Conservation (phyloP, 1,140 invertebrate genomes). For the Dinoponera quadriceps region DNA sequence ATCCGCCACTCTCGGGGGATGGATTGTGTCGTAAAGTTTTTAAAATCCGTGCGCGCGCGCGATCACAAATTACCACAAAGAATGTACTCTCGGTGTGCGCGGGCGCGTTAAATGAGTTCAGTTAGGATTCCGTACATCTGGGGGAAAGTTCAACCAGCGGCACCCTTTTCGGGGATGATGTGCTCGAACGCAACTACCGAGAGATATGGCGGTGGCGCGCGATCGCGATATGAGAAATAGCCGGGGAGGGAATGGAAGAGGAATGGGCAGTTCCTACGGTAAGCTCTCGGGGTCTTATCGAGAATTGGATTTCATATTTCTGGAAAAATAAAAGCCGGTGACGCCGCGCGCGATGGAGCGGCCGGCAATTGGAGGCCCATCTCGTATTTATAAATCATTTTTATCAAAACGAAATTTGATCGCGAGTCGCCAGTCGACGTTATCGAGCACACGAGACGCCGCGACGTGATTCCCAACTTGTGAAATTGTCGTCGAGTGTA, state of each 20-base stretch:
- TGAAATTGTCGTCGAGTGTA: no score
- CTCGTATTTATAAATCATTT: slow-evolving; percentile 76
- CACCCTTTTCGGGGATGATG: slow-evolving; percentile 12
- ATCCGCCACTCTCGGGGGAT: neutral
- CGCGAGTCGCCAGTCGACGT: slow-evolving; percentile 20
- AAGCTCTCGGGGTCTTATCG: slow-evolving; percentile 59
- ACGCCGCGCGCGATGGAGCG: slow-evolving; percentile 6
- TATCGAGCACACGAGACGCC: neutral
- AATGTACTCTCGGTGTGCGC: neutral
- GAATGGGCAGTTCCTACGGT: slow-evolving; percentile 8
- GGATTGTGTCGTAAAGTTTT: neutral
- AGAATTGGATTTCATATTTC: slow-evolving; percentile 66
- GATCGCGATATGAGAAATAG: slow-evolving; percentile 50
- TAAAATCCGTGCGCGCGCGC: neutral
- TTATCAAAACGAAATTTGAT: slow-evolving; percentile 78
- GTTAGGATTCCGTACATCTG: neutral
- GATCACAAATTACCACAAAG: slow-evolving; percentile 9
- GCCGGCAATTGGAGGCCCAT: slow-evolving; percentile 44
- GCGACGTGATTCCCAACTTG: slow-evolving; percentile 18
- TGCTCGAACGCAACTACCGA: slow-evolving; percentile 10
- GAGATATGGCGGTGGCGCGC: slow-evolving; percentile 27
- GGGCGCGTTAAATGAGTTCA: slow-evolving; percentile 13
- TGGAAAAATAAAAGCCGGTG: slow-evolving; percentile 56
- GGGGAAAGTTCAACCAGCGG: neutral
- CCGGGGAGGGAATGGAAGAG: neutral